Base-by-base conservation (phyloP, 2,113 vertebrate genomes). In the Henicopernis longicauda region DNA sequence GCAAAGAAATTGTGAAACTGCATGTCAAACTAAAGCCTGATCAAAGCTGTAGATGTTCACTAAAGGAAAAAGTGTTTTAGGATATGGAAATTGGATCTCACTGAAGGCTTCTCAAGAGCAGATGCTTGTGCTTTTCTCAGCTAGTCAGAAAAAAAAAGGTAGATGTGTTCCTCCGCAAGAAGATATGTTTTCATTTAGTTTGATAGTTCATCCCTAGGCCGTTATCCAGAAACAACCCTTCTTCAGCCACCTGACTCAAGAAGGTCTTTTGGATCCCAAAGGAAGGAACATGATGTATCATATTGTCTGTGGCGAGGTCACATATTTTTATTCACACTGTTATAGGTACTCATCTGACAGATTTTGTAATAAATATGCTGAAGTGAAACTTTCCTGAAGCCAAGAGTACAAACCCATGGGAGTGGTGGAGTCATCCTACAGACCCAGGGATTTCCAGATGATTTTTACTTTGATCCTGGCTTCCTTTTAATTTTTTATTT, bases 401-500 rank as follows among this genome's bases (percentile, higher is more conserved):
- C 31, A 82, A 38, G 32, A 79, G 4, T 70, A 45, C 21, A 66
- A 80, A 52, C 80, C 69, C 89, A 32, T 67, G 83, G 77, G 93
- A 94, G 12, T 9, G 21, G 58, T 42, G 36, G 73, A 92, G 52
- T 96, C 86, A 91, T 95, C 57, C 73, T 82, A n/a, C 1, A 6
- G 27, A 84, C 12, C 11, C 17, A 87, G 66, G 65, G 69, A 61
- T 91, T 95, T 96, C 72, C 52, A 38, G 49, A 95, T 84, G 11
- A 84, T 71, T 94, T 96, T 85, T 89, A 16, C 83, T 96, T 95
- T 95, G 70, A 96, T 86, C 57, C 16, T 91, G 26, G 5, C 55
- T 89, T 95, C 65, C 69, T 93, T 94, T 91, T 65, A 61, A 34
- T 96, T 90, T 86, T 90, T 92, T 91, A 92, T 93, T 95, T 92